Evolutionary conservation across 1,140 invertebrate genomes (phyloP), one percentile per base, ranked within the genome.

Genomic region (Drosophila bocqueti): DNA sequence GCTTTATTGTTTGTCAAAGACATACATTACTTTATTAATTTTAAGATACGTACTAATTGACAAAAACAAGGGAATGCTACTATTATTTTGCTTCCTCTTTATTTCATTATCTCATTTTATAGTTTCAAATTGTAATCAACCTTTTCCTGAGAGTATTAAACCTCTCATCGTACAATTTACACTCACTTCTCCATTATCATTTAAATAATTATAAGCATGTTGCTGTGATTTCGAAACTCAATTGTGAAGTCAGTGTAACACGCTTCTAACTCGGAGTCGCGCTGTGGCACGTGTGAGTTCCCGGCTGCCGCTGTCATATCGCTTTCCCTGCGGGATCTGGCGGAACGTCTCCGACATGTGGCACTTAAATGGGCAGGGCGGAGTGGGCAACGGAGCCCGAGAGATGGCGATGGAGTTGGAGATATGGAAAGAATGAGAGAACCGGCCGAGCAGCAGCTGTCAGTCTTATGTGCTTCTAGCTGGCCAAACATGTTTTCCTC

Each of bases 311-410:
- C 60, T 78, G 77, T 83, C 76, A 83, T 66, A 83, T 67, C 73
- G 57, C 62, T 77, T 77, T 77, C 73, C 73, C 73, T 74, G 73
- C 60, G 43, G 63, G 59, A 61, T 34, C 55, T 45, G 47, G 67
- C 64, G 34, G 64, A 46, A 46, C 75, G 50, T 43, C 67, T 65
- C 47, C 71, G 81, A 79, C 81, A 89, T 89, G 77, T 87, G 83
- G 62, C 84, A 87, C 84, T 89, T 81, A 84, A 81, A 89, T 89
- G 85, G 63, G 59, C 84, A 67, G 79, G 29, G 42, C 74, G 64
- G 54, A 57, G 31, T 57, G 49, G 50, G 58, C 31, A 42, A 29
- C 11, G 24, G 36, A 15, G 38, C 3, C 13, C 18, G 2, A 3
- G 52, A 55, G 49, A 31, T 50, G 49, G 26, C 29, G 9, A 43